Evolutionary conservation across 2,797 vertebrate genomes (phyloP).

Genomic region (Macroramphosus scolopax): DNA sequence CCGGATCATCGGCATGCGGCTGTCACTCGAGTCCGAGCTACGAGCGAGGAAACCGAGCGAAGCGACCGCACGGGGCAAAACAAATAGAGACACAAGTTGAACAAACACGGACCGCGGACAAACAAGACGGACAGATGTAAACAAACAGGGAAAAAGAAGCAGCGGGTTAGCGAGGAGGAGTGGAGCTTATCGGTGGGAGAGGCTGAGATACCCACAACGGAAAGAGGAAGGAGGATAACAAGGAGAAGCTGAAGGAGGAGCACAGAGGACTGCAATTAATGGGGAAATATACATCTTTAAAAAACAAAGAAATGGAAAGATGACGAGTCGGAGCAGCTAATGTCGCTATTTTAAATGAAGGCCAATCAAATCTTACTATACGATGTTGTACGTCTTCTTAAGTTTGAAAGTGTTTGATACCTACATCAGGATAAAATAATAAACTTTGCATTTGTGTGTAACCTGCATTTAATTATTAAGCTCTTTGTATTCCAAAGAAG

Average conservation of each 20-base stretch:
- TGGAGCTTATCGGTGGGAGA: conserved; percentile 36
- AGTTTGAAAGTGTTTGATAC: no score
- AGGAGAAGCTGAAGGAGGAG: conserved; percentile 18
- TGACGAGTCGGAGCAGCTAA: neutral
- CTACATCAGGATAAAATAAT: no score
- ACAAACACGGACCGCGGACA: conserved; percentile 39
- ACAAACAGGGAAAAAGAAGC: conserved; percentile 45
- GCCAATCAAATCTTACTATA: no score
- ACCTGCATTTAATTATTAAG: neutral
- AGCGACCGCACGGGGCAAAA: conserved; percentile 12
- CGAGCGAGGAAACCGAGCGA: conserved; percentile 4
- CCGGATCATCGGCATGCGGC: conserved; percentile 86
- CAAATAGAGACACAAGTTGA: conserved; percentile 43
- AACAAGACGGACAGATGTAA: conserved; percentile 39
- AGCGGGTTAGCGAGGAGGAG: conserved; percentile 44
- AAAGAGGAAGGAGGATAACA: conserved; percentile 13
- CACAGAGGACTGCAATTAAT: conserved; percentile 50
- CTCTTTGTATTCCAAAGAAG: conserved; percentile 52
- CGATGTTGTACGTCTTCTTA: no score
- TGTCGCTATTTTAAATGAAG: no score
- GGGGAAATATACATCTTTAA: conserved; percentile 54
- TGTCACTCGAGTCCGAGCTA: conserved; percentile 92
- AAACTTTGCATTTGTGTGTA: no score
- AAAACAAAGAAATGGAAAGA: conserved; percentile 22
- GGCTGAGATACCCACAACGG: conserved; percentile 33